These are phyloP conservation scores for Misgurnus mizolepis DNA, from an alignment of 2,113 vertebrate genomes.

Conservation along the genomic window DNA sequence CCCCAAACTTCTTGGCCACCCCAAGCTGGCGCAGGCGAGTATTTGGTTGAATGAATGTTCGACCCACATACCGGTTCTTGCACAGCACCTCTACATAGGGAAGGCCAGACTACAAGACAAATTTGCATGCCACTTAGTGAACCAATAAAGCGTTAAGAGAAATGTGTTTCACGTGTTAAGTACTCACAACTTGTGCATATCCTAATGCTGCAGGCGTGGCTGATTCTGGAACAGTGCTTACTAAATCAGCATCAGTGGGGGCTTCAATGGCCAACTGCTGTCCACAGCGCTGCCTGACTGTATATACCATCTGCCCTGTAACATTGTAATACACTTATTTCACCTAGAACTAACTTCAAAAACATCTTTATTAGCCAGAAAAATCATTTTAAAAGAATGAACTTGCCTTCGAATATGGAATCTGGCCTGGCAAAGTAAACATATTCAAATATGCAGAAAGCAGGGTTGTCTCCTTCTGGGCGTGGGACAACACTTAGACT, in stretches of 20 bases:
- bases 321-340: conserved; percentile 4
- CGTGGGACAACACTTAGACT: conserved; percentile 84
- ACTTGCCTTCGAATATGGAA: conserved; percentile 95
- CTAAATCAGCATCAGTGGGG: conserved; percentile 90
- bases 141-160: background rate
- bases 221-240: conserved; percentile 97
- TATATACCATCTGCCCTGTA: conserved; percentile 98
- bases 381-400: background rate
- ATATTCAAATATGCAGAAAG: conserved; percentile 99
- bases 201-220: conserved; percentile 96
- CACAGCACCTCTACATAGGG: conserved; percentile 95
- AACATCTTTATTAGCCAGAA: background rate
- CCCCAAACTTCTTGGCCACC: conserved; percentile 97
- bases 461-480: conserved; percentile 81
- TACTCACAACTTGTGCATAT: conserved; percentile 87
- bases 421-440: conserved; percentile 99
- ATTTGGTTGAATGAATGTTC: conserved; percentile 97
- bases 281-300: conserved; percentile 91
- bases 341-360: background rate
- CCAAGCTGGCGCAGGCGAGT: conserved; percentile 95
- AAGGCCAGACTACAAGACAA: conserved; percentile 82
- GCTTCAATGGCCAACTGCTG: conserved; percentile 93
- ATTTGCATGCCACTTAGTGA: background rate
- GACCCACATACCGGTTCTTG: conserved; percentile 96
- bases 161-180: background rate